Base-by-base conservation (phyloP, 64 coral and sea anemone genomes). In the Montipora capricornis region DNA sequence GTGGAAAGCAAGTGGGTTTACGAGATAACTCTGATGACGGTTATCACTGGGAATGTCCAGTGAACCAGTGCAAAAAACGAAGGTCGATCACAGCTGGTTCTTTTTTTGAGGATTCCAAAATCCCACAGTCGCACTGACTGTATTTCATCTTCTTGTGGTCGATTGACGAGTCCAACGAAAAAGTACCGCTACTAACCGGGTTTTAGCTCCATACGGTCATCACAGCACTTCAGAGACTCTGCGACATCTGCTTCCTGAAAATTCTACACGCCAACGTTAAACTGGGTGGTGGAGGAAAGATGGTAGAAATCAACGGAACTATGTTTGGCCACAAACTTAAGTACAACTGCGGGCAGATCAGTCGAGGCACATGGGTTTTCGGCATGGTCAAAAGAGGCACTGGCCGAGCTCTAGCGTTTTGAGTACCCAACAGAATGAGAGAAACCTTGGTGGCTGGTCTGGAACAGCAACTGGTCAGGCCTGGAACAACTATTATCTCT, bases 291-390 rank as follows among this genome's bases (percentile, higher is more conserved):
- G 15, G 53, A 86, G 82, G 82, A 61, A 86, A 68, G 44, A 86
- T 62, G 16, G 58, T 86, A 86, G 82, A 62, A 86, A 86, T 86
- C 58, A 60, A 68, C 46, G 58, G 68, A 68, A 68, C 82, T 17
- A 86, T 49, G 2, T 55, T 55, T 55, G 52, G 52, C 52, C 52
- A 55, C 52, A 55, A 55, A 55, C 51, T 6, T 9, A 55, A 55
- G 51, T 55, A 55, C 80, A 48, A 82, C 82, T 2, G 14, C 7
- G 82, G 82, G 20, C 52, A 62, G 44, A 82, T 82, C 79, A 12
- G 44, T 82, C 8, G 47, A 82, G 47, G 46, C 79, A 86, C 82
- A 44, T 86, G 86, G 86, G 71, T 88, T 61, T 81, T 81, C 57
- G 20, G 79, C 22, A 61, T 61, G 17, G 79, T 81, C 17, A 50